Conservation (phyloP, 1,140 invertebrate species). For the Orussus abietinus region DNA sequence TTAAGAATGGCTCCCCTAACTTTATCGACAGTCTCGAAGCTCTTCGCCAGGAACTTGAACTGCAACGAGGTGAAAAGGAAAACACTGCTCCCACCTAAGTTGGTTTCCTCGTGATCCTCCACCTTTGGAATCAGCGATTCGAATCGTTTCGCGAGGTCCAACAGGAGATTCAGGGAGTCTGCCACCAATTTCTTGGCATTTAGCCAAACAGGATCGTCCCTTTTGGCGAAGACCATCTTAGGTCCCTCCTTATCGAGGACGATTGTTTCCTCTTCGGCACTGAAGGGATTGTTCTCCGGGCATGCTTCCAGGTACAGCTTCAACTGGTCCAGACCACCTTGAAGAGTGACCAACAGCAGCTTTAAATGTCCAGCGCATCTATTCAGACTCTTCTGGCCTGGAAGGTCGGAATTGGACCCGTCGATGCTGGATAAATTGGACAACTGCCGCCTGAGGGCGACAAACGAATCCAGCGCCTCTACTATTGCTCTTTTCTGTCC, state of each 20-base stretch:
- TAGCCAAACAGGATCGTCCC: slow-evolving; percentile 54
- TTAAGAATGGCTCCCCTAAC: slow-evolving; percentile 35
- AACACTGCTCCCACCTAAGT: slow-evolving; percentile 27
- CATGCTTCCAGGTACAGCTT: slow-evolving; percentile 59
- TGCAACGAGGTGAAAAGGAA: slow-evolving; percentile 45
- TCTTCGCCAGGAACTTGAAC: slow-evolving; percentile 30
- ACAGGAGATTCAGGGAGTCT: slow-evolving; percentile 24
- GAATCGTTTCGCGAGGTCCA: no score
- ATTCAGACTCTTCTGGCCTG: slow-evolving; percentile 24
- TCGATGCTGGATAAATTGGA: slow-evolving; percentile 23
- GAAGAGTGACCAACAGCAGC: slow-evolving; percentile 50
- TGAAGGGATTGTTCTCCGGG: slow-evolving; percentile 51
- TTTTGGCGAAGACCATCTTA: slow-evolving; percentile 51
- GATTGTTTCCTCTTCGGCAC: slow-evolving; percentile 28
- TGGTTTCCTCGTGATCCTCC: slow-evolving; percentile 37
- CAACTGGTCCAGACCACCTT: slow-evolving; percentile 59
- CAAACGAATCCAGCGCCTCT: slow-evolving; percentile 38
- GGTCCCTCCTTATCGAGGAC: slow-evolving; percentile 36
- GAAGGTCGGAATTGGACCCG: slow-evolving; percentile 29
- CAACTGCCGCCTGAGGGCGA: slow-evolving; percentile 39
- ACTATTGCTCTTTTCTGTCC: slow-evolving; percentile 47
- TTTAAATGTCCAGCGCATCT: slow-evolving; percentile 40
- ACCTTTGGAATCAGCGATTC: slow-evolving; percentile 12
- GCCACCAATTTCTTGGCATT: slow-evolving; percentile 46
- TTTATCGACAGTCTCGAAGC: slow-evolving; percentile 34